Conservation (phyloP, 2,888 invertebrate genomes). For the Epinotia nisella region DNA sequence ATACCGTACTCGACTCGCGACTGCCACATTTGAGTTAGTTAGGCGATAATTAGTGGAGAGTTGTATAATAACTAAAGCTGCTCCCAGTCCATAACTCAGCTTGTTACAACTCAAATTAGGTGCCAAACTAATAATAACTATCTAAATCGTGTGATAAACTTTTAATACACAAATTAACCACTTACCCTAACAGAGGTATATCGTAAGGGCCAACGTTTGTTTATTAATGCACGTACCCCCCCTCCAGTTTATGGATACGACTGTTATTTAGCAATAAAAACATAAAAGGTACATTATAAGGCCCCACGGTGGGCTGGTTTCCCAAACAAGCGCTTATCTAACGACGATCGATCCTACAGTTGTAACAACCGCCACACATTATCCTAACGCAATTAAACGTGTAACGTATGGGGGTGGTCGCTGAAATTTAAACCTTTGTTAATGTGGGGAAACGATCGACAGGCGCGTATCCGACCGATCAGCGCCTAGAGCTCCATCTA, state of each 20-base stretch:
- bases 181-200: slow-evolving; percentile 17
- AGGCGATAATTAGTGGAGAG: slow-evolving; percentile 37
- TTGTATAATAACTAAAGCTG: slow-evolving; percentile 24
- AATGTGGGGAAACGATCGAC: slow-evolving; percentile 43
- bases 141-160: slow-evolving; percentile 18
- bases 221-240: slow-evolving; percentile 60
- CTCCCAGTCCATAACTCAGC: slow-evolving; percentile 19
- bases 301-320: slow-evolving; percentile 55
- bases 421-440: slow-evolving; percentile 49
- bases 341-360: slow-evolving; percentile 67
- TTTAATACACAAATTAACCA: slow-evolving; percentile 25
- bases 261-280: slow-evolving; percentile 71
- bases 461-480: slow-evolving; percentile 38
- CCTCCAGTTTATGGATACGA: slow-evolving; percentile 59
- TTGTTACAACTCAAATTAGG: slow-evolving; percentile 21
- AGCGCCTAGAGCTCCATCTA: slow-evolving; percentile 23
- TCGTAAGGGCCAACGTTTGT: slow-evolving; percentile 48
- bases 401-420: slow-evolving; percentile 58
- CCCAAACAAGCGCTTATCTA: slow-evolving; percentile 71
- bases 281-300: slow-evolving; percentile 56
- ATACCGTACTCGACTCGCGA: slow-evolving; percentile 35
- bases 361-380: slow-evolving; percentile 64
- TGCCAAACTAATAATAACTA: slow-evolving; percentile 31
- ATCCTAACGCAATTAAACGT: slow-evolving; percentile 69
- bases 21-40: slow-evolving; percentile 33